A percentile compares a stretch with the other conserved stretches of the same genome.
Evolutionary conservation across 2,888 invertebrate genomes (phyloP).

Genomic region (Gerris lacustris): DNA sequence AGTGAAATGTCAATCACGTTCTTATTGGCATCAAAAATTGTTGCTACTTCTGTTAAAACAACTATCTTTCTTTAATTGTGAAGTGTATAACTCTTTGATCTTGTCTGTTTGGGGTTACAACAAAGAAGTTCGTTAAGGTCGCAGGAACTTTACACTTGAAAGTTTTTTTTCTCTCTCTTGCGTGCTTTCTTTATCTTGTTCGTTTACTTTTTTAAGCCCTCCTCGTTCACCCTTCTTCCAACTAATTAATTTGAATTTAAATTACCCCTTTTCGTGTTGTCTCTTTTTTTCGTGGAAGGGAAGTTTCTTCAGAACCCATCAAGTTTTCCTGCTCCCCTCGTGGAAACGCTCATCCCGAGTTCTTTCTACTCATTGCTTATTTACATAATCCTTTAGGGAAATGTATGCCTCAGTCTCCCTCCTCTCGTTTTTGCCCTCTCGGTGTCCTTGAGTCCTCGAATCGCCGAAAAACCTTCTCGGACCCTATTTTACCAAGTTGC

Average conservation of each 20-base stretch:
- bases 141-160: too few relatives aligned
- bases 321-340: neutral
- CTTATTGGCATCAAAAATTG: too few relatives aligned
- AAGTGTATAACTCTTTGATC: too few relatives aligned
- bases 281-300: neutral
- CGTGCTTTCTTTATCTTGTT: neutral
- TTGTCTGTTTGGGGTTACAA: too few relatives aligned
- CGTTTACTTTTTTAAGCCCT: neutral
- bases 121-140: too few relatives aligned
- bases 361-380: neutral
- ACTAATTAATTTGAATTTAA: conserved; percentile 1
- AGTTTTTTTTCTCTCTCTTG: neutral
- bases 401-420: neutral
- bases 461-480: too few relatives aligned
- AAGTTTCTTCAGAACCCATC: neutral
- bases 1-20: too few relatives aligned
- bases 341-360: neutral
- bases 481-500: neutral
- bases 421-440: neutral
- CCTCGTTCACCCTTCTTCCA: neutral
- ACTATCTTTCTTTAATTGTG: too few relatives aligned
- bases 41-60: too few relatives aligned
- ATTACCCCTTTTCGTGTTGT: neutral
- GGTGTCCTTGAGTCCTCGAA: neutral
- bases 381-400: conserved; percentile 1